Percentiles rank a stretch among this genome's conserved stretches.
phyloP scores from a whole-genome alignment of 1,140 invertebrate species.

The Penaeus vannamei region DNA sequence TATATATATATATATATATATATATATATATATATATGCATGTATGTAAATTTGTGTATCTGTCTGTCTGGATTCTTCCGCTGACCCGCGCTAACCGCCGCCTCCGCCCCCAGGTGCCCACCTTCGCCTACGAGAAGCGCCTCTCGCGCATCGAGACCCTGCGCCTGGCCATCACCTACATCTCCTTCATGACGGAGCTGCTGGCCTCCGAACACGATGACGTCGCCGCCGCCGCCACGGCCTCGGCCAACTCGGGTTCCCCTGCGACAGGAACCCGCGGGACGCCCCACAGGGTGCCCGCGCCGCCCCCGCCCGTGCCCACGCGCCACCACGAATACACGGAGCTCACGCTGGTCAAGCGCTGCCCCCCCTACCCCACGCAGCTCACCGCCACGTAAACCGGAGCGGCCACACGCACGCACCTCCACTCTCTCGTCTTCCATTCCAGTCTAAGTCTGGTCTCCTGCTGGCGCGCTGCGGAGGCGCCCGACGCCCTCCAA shows the following conservation, averaged over 20 bases:
- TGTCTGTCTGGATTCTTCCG: too few relatives aligned
- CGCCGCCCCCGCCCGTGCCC: background rate
- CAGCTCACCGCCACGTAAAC: background rate
- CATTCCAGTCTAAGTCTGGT: too few relatives aligned
- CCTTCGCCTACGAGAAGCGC: constrained; percentile 98
- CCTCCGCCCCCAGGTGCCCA: constrained; percentile 82
- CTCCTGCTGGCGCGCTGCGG: too few relatives aligned
- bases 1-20: background rate
- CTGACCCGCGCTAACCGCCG: background rate
- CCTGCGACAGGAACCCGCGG: background rate
- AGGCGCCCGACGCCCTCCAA: too few relatives aligned
- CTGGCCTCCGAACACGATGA: constrained; percentile 72
- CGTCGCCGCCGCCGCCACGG: constrained; percentile 50
- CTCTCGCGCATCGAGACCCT: constrained; percentile 98
- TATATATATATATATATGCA: background rate
- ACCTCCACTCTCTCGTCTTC: too few relatives aligned
- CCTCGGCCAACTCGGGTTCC: constrained; percentile 27
- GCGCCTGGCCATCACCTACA: constrained; percentile 97
- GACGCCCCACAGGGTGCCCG: background rate
- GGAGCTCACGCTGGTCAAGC: background rate
- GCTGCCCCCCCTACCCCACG: constrained; percentile 6
- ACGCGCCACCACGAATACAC: constrained; percentile 6
- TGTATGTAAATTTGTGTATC: background rate
- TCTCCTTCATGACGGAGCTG: constrained; percentile 95
- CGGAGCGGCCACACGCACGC: too few relatives aligned